A percentile compares a stretch with the other conserved stretches of the same genome.
These are phyloP conservation scores for Leptothorax acervorum DNA, from an alignment of 2,888 invertebrate species.

Conservation along the genomic window DNA sequence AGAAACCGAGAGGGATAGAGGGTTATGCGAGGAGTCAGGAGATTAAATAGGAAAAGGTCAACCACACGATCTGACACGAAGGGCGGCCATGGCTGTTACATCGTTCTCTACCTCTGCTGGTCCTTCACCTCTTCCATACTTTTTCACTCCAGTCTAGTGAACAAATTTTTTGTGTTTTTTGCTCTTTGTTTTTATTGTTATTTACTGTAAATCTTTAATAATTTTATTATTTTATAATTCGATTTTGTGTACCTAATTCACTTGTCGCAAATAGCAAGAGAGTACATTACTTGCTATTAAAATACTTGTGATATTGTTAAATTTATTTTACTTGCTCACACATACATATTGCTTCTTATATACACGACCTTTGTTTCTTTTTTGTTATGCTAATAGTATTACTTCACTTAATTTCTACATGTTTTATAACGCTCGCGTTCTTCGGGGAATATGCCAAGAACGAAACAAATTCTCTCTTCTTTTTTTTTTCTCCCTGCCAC, in stretches of 20 bases:
- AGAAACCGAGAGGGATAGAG: slow-evolving; percentile 53
- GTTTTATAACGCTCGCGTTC: slow-evolving; percentile 13
- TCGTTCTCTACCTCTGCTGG: slow-evolving; percentile 21
- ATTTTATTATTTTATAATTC: neutral
- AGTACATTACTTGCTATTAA: neutral
- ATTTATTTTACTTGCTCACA: neutral
- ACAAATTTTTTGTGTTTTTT: neutral
- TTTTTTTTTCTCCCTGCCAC: neutral
- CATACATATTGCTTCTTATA: neutral
- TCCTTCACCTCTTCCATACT: slow-evolving; percentile 17
- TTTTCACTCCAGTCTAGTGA: neutral
- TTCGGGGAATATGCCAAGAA: slow-evolving; percentile 20
- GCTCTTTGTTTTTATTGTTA: neutral
- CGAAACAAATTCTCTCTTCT: slow-evolving; percentile 19
- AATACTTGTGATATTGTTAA: neutral
- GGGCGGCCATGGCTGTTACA: slow-evolving; percentile 54
- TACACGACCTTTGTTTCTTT: neutral
- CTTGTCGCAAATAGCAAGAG: neutral
- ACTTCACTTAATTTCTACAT: neutral
- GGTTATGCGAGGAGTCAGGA: slow-evolving; percentile 60
- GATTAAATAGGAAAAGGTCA: slow-evolving; percentile 73
- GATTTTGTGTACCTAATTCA: neutral
- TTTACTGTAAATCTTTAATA: neutral
- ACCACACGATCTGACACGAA: slow-evolving; percentile 69
- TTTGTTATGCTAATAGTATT: neutral